These are phyloP conservation scores for Aphelenchoides bicaudatus DNA, from an alignment of 2,888 invertebrate species.

Conservation along the genomic window DNA sequence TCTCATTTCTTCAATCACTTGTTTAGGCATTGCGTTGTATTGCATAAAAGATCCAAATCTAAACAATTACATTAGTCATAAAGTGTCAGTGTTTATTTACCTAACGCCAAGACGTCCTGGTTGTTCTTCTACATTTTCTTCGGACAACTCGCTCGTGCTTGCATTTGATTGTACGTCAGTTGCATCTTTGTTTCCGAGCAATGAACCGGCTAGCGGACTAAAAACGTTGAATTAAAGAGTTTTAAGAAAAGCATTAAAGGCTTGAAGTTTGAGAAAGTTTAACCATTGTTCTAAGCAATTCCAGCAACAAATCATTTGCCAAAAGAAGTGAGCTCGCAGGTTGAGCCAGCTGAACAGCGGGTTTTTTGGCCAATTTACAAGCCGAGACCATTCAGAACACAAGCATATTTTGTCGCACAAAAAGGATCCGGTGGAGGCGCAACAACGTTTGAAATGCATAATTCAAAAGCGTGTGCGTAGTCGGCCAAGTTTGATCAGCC, in stretches of 20 bases:
- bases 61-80: no score
- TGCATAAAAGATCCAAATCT: no score
- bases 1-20: no score
- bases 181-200: neutral
- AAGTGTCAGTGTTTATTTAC: no score
- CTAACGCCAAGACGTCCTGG: no score
- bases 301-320: slow-evolving; percentile 3
- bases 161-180: neutral
- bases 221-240: neutral
- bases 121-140: slow-evolving; percentile 23
- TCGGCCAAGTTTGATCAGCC: no score
- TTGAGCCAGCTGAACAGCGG: neutral
- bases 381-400: no score
- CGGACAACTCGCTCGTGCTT: neutral
- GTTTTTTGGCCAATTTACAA: neutral
- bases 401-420: no score
- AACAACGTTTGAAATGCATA: slow-evolving; percentile 2
- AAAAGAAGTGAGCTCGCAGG: neutral
- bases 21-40: no score
- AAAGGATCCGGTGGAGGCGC: no score
- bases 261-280: neutral
- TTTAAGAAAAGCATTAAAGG: neutral
- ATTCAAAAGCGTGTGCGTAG: no score
- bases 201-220: slow-evolving; percentile 1
- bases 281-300: slow-evolving; percentile 6